Conservation (phyloP, 2,113 vertebrate genomes). For the Platichthys stellatus region DNA sequence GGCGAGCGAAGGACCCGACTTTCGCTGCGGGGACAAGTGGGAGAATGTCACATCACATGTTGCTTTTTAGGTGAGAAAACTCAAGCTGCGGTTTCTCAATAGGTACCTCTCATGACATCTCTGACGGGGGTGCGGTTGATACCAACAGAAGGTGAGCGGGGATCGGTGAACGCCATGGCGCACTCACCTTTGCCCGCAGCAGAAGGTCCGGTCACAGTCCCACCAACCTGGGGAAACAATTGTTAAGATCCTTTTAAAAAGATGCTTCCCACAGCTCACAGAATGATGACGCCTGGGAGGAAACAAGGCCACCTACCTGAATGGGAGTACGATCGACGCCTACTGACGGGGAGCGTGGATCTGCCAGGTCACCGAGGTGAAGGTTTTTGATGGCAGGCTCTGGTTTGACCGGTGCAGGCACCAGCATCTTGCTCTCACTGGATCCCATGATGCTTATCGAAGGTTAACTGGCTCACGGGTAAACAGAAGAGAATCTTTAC, state of each 20-base stretch:
- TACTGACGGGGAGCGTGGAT: conserved; percentile 89
- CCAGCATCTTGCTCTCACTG: conserved; percentile 82
- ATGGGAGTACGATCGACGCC: conserved; percentile 87
- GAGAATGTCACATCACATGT: background rate
- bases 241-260: background rate
- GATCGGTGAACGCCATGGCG: conserved; percentile 77
- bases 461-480: background rate
- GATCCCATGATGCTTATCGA: conserved; percentile 83
- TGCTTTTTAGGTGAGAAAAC: background rate
- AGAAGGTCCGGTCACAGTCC: conserved; percentile 27
- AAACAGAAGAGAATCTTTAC: background rate
- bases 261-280: background rate
- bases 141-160: conserved; percentile 88
- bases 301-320: conserved; percentile 64
- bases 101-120: conserved; percentile 80
- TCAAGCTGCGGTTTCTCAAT: background rate
- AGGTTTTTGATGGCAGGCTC: conserved; percentile 68
- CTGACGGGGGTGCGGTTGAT: conserved; percentile 89
- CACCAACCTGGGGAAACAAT: conserved; percentile 53
- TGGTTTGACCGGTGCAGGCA: conserved; percentile 70
- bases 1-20: conserved; percentile 81
- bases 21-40: conserved; percentile 75
- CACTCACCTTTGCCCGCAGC: conserved; percentile 36
- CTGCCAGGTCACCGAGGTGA: conserved; percentile 78
- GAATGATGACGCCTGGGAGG: background rate